Evolutionary conservation across 2,888 invertebrate species (phyloP).

Genomic region (Nymphalis c-album): DNA sequence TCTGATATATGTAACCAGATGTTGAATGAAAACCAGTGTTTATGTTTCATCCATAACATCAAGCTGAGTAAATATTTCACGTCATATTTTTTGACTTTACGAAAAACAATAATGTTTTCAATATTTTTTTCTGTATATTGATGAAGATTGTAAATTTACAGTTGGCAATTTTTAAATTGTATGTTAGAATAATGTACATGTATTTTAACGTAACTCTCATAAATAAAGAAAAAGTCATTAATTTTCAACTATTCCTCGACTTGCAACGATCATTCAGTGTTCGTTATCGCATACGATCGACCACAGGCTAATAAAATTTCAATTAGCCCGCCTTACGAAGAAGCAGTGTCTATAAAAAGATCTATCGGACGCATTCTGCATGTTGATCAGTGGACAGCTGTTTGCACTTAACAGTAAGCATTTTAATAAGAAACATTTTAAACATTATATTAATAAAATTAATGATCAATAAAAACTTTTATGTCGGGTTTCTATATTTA

Average conservation of each 20-base stretch:
- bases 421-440: background rate
- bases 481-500: no score
- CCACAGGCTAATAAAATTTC: slow-evolving; percentile 37
- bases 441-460: background rate
- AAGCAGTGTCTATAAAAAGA: slow-evolving; percentile 30
- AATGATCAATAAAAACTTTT: no score
- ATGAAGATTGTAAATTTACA: no score
- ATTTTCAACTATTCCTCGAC: background rate
- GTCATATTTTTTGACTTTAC: no score
- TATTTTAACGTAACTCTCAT: background rate
- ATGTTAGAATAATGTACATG: no score
- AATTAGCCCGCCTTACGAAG: slow-evolving; percentile 27
- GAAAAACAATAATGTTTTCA: no score
- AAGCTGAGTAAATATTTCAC: no score
- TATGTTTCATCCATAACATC: no score
- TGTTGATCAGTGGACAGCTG: slow-evolving; percentile 15
- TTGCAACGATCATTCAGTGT: slow-evolving; percentile 7
- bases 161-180: no score
- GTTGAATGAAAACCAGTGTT: no score
- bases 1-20: no score
- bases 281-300: slow-evolving; percentile 10
- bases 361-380: slow-evolving; percentile 18
- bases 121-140: no score
- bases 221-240: background rate
- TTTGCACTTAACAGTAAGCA: slow-evolving; percentile 12